phyloP scores from a whole-genome alignment of 2,797 vertebrate genomes.

The Apogon hyalosoma region DNA sequence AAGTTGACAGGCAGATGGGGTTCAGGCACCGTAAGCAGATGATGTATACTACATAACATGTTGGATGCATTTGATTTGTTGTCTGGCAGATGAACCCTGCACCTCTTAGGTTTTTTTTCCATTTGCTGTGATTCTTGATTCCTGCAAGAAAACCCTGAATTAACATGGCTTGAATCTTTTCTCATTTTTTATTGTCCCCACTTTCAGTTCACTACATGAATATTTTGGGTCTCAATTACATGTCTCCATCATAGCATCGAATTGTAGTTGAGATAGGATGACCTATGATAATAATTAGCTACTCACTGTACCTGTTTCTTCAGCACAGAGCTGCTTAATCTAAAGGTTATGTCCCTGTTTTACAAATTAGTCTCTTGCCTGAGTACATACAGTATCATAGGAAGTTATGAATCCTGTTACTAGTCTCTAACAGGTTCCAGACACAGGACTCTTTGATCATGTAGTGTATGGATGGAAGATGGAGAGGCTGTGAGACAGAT shows the following conservation, averaged over 20 bases:
- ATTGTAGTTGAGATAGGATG: constrained; percentile 26
- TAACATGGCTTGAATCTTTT: constrained; percentile 54
- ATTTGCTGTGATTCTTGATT: constrained; percentile 72
- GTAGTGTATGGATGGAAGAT: constrained; percentile 4
- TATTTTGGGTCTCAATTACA: constrained; percentile 16
- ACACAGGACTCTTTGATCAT: background rate
- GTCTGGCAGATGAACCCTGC: constrained; percentile 54
- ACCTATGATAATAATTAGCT: constrained; percentile 11
- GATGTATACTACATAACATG: constrained; percentile 48
- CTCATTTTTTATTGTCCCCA: constrained; percentile 23
- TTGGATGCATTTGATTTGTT: constrained; percentile 63
- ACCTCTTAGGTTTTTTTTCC: constrained; percentile 24
- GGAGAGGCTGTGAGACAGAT: constrained; percentile 8
- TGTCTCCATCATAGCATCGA: constrained; percentile 19
- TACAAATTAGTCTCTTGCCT: too few relatives aligned
- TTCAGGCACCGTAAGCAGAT: constrained; percentile 61
- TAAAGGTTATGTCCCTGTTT: constrained; percentile 16
- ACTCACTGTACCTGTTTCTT: constrained; percentile 17
- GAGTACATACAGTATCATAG: too few relatives aligned
- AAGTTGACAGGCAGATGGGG: constrained; percentile 49
- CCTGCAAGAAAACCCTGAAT: constrained; percentile 57
- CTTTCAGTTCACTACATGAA: constrained; percentile 35
- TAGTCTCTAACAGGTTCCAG: background rate
- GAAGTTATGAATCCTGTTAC: too few relatives aligned
- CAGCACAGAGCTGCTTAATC: constrained; percentile 13